phyloP scores from a whole-genome alignment of 1,140 invertebrate species.

The Trachelipus rathkii region DNA sequence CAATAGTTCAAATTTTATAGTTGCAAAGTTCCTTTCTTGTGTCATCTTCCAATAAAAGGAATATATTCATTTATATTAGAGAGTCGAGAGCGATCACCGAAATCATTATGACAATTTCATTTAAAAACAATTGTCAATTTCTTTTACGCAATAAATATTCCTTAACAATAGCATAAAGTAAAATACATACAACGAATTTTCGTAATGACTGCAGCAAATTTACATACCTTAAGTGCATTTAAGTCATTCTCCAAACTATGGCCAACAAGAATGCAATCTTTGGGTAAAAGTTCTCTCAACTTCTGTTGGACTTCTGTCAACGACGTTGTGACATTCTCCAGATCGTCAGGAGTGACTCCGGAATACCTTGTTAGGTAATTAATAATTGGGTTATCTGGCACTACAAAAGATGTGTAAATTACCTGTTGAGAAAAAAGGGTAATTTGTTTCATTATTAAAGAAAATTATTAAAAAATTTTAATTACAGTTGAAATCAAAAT shows the following conservation, averaged over 20 bases:
- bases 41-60: too few relatives aligned
- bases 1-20: too few relatives aligned
- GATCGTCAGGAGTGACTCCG: constrained; percentile 48
- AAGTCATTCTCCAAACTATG: constrained; percentile 61
- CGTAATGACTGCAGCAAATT: too few relatives aligned
- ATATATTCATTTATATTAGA: too few relatives aligned
- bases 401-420: constrained; percentile 75
- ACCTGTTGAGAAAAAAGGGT: constrained; percentile 47
- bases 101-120: too few relatives aligned
- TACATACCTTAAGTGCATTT: constrained; percentile 51
- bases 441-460: neutral
- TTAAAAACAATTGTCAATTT: too few relatives aligned
- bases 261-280: constrained; percentile 59
- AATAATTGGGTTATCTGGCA: constrained; percentile 67
- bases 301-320: constrained; percentile 55
- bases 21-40: too few relatives aligned
- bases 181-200: neutral
- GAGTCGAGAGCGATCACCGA: too few relatives aligned
- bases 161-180: neutral
- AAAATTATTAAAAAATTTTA: too few relatives aligned
- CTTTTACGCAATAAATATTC: too few relatives aligned
- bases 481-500: too few relatives aligned
- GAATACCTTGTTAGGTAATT: constrained; percentile 76
- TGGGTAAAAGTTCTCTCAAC: constrained; percentile 53
- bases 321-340: constrained; percentile 46